Base-by-base conservation (phyloP, 2,113 vertebrate genomes). In the Pteronura brasiliensis region DNA sequence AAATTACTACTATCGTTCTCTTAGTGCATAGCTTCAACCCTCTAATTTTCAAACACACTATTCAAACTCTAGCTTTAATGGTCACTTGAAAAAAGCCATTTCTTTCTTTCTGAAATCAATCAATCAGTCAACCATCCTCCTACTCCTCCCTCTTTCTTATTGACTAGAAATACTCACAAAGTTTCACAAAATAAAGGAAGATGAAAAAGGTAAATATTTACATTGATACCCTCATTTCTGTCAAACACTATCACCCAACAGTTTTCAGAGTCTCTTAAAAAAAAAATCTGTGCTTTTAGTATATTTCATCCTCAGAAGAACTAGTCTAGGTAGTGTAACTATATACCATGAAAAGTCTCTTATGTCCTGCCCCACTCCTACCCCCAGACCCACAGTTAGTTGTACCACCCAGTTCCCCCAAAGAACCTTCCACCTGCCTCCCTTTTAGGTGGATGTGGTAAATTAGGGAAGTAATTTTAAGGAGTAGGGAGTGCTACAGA, bases 1-100 rank as follows among this genome's bases (percentile, higher is more conserved):
- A 97, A 97, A 97, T 94, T n/a, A 94, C 77, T 90, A 36, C 93
- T 82, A 44, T 97, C 31, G 0, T 93, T 95, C 21, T 88, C 39
- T 93, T 85, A 91, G 39, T n/a, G n/a, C 67, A 63, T 57, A 86
- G 47, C 34, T 96, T 92, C 67, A 81, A 65, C 57, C 55, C 49
- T 96, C 6, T 92, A 80, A 97, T 98, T 98, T 96, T 80, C 87
- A 87, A 97, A 84, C 52, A 74, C 36, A 57, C 91, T 91, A 89
- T 87, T 97, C 47, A 96, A 96, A 95, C 69, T 25, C 61, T 82
- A 63, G 20, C 20, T 92, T 86, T 89, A 93, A 85, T 52, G 67
- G 23, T 93, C 93, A 87, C 65, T 87, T 89, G 74, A 86, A 96
- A 79, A 82, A 84, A 97, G 74, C 17, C 83, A 82, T 44, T 76